These are phyloP conservation scores for Rhopilema esculentum DNA, from an alignment of 30 jellyfish, hydroid and myxozoan species.

Conservation along the genomic window DNA sequence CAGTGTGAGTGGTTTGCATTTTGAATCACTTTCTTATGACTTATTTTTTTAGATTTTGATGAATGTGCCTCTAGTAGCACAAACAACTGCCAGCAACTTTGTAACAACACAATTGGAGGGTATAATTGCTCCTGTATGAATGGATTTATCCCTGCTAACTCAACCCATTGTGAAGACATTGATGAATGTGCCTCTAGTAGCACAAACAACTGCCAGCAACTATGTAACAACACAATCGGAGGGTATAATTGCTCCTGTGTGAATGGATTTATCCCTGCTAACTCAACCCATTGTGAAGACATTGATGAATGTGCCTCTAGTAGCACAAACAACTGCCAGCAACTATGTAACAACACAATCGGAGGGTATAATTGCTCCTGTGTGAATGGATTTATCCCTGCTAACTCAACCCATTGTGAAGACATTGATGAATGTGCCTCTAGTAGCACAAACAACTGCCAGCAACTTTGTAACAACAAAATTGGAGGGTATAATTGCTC, in stretches of 20 bases:
- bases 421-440: conserved; percentile 23
- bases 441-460: conserved; percentile 26
- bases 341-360: conserved; percentile 27
- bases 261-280: neutral
- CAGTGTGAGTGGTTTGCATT: neutral
- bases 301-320: conserved; percentile 19
- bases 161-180: conserved; percentile 20
- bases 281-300: conserved; percentile 5
- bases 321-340: conserved; percentile 35
- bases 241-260: conserved; percentile 2
- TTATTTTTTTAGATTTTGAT: neutral
- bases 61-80: conserved; percentile 6
- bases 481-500: conserved; percentile 12
- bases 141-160: neutral
- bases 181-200: conserved; percentile 37
- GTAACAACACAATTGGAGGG: conserved; percentile 19
- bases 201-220: conserved; percentile 33
- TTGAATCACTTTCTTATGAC: neutral
- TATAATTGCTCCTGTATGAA: conserved; percentile 6
- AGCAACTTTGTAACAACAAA: conserved; percentile 34
- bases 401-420: neutral
- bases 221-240: conserved; percentile 38
- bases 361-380: conserved; percentile 21
- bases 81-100: conserved; percentile 28
- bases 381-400: neutral